Conservation (phyloP, 1,140 invertebrate genomes). For the Copidosoma floridanum region DNA sequence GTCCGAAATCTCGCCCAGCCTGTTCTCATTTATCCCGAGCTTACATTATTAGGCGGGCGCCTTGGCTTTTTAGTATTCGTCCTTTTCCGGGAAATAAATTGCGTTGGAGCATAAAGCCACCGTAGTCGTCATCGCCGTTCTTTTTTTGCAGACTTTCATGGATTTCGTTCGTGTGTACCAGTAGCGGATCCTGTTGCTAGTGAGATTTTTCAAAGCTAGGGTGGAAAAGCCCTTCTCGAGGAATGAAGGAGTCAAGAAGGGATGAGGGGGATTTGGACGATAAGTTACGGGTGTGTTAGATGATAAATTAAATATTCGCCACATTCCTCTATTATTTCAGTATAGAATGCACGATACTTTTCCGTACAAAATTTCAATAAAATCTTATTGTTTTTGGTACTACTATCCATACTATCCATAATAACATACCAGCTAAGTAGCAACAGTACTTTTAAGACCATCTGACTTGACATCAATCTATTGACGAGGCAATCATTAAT, state of each 20-base stretch:
- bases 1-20: constrained; percentile 14
- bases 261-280: constrained; percentile 26
- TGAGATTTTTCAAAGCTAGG: constrained; percentile 1
- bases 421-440: too few relatives aligned
- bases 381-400: too few relatives aligned
- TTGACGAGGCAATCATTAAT: too few relatives aligned
- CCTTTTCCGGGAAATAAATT: constrained; percentile 46
- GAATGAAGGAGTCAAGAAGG: too few relatives aligned
- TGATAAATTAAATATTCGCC: constrained; percentile 38
- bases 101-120: too few relatives aligned
- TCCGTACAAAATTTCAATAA: constrained; percentile 14
- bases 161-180: too few relatives aligned
- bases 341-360: too few relatives aligned
- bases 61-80: constrained; percentile 43
- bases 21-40: constrained; percentile 40
- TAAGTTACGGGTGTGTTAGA: constrained; percentile 34
- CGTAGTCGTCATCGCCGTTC: not conserved
- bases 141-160: too few relatives aligned
- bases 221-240: constrained; percentile 12
- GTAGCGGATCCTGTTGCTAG: not conserved
- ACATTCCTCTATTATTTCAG: constrained; percentile 19
- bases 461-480: too few relatives aligned
- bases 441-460: too few relatives aligned
- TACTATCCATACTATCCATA: too few relatives aligned
- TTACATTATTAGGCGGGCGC: constrained; percentile 51